Percentiles rank a stretch among this genome's conserved stretches.
phyloP scores from a whole-genome alignment of 2,888 invertebrate species.

The Dasysyrphus albostriatus region DNA sequence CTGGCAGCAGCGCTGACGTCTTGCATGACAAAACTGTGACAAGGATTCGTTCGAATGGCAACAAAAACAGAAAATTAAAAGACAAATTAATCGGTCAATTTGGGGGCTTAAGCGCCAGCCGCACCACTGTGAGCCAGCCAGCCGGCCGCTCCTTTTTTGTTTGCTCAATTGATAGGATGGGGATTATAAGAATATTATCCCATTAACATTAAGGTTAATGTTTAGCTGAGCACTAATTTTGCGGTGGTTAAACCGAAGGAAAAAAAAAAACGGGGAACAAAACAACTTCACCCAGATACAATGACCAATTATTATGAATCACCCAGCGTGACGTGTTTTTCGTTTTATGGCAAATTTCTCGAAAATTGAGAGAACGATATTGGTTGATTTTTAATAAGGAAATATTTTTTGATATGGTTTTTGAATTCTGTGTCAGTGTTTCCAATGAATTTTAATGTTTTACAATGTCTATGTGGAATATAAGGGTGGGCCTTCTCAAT shows the following conservation, averaged over 20 bases:
- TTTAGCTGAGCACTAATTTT: conserved; percentile 62
- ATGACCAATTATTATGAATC: conserved; percentile 49
- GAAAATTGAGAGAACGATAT: not conserved
- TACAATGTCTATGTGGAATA: too few species aligned
- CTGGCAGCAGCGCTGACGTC: not conserved
- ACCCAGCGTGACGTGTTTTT: conserved; percentile 45
- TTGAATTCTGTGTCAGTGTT: too few species aligned
- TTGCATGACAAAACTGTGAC: conserved; percentile 34
- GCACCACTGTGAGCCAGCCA: not conserved
- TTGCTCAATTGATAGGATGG: not conserved
- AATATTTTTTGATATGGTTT: not conserved
- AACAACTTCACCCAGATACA: conserved; percentile 14
- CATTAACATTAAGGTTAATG: conserved; percentile 68
- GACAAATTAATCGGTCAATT: conserved; percentile 62
- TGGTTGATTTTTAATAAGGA: conserved; percentile 38
- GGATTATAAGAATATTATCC: conserved; percentile 61
- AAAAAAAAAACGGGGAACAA: conserved; percentile 44
- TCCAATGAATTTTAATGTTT: too few species aligned
- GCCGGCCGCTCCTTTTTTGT: conserved; percentile 26
- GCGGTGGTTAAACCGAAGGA: conserved; percentile 44
- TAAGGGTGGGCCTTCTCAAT: too few species aligned
- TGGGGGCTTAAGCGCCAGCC: conserved; percentile 14
- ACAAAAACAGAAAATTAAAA: conserved; percentile 21
- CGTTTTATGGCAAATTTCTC: not conserved
- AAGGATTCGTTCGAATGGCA: conserved; percentile 43